A percentile compares a stretch with the other conserved stretches of the same genome.
Conservation (phyloP, 2,797 vertebrate genomes). For the Sebastes iracundus region DNA sequence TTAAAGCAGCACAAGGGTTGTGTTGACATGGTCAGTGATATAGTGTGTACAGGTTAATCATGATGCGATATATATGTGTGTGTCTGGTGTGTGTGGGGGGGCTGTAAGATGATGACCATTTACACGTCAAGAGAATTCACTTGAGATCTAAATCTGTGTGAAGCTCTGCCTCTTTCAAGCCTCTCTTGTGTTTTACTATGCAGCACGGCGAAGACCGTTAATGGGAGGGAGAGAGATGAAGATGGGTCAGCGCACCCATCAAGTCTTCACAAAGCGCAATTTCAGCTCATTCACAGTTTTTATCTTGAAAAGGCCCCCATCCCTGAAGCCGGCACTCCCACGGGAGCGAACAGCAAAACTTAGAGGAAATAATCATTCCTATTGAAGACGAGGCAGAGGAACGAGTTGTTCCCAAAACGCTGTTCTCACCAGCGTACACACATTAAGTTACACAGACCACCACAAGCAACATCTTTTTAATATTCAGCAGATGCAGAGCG, state of each 20-base stretch:
- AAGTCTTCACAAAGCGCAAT: constrained; percentile 67
- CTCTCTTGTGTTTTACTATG: constrained; percentile 57
- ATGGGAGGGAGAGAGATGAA: constrained; percentile 49
- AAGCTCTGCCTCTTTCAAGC: constrained; percentile 60
- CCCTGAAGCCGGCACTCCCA: constrained; percentile 32
- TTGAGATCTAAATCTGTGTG: constrained; percentile 56
- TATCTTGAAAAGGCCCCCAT: constrained; percentile 51
- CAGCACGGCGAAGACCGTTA: constrained; percentile 45
- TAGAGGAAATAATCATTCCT: constrained; percentile 55
- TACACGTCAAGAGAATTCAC: constrained; percentile 47
- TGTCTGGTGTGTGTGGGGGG: neutral
- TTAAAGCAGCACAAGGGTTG: neutral
- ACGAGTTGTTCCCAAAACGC: constrained; percentile 30
- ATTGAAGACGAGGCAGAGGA: constrained; percentile 37
- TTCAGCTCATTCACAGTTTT: constrained; percentile 69
- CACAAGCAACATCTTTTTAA: constrained; percentile 4
- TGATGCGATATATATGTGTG: neutral
- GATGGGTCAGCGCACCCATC: constrained; percentile 73
- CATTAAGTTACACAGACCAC: constrained; percentile 12
- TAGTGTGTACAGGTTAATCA: neutral
- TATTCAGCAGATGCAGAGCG: constrained; percentile 9
- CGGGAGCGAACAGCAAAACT: constrained; percentile 50
- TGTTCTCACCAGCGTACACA: constrained; percentile 1
- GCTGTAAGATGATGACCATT: constrained; percentile 19
- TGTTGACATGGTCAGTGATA: constrained; percentile 4